These are phyloP conservation scores for Ctenoplectra terminalis DNA, from an alignment of 1,140 invertebrate genomes.

Conservation along the genomic window DNA sequence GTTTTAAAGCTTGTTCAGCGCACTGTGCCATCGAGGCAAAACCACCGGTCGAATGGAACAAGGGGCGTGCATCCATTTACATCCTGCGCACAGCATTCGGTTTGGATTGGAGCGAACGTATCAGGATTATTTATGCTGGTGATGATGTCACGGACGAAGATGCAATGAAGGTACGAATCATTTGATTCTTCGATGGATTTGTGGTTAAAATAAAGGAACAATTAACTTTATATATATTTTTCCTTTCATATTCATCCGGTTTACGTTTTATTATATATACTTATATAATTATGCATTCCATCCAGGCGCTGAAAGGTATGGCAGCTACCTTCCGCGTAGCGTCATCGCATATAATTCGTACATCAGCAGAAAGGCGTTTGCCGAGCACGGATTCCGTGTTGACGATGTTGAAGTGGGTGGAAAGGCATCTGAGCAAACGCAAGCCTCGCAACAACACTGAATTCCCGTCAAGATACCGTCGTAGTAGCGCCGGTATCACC, in stretches of 20 bases:
- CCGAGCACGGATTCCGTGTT: slow-evolving; percentile 94
- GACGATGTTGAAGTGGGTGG: slow-evolving; percentile 95
- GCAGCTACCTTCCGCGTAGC: slow-evolving; percentile 94
- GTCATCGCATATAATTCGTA: slow-evolving; percentile 92
- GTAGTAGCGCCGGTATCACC: slow-evolving; percentile 86
- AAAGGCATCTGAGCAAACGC: slow-evolving; percentile 90
- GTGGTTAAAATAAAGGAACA: background rate
- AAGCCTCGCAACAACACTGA: slow-evolving; percentile 85
- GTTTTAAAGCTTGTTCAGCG: slow-evolving; percentile 90
- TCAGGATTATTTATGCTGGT: slow-evolving; percentile 94
- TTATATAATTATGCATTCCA: background rate
- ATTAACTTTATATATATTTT: background rate
- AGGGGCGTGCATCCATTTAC: slow-evolving; percentile 94
- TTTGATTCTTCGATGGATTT: no score
- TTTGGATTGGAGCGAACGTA: slow-evolving; percentile 94
- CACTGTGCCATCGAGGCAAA: slow-evolving; percentile 94
- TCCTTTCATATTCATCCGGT: background rate
- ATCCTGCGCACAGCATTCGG: slow-evolving; percentile 94
- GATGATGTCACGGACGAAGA: slow-evolving; percentile 96
- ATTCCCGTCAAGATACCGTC: slow-evolving; percentile 84
- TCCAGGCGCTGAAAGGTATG: slow-evolving; percentile 93
- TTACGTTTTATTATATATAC: background rate
- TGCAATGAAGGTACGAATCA: slow-evolving; percentile 90
- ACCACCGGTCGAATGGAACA: slow-evolving; percentile 95
- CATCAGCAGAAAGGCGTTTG: slow-evolving; percentile 91